Conservation (phyloP, 2,113 vertebrate genomes). For the Agapornis roseicollis region DNA sequence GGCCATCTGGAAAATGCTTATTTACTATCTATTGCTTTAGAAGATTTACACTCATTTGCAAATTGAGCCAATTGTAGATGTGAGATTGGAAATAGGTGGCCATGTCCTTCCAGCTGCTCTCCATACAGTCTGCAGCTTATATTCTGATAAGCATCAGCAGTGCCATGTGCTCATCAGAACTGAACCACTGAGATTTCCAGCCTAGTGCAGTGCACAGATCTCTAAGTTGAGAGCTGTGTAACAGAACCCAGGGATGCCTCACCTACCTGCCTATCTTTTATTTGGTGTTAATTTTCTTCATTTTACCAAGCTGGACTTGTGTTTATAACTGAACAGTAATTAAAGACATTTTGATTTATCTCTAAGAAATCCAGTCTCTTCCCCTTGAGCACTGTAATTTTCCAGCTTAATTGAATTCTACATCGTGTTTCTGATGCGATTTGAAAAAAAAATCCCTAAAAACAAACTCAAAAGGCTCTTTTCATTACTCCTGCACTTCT, state of each 20-base stretch:
- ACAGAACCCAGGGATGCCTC: fast-evolving
- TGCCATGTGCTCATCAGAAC: not conserved
- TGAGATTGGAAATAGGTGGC: not conserved
- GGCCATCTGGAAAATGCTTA: not conserved
- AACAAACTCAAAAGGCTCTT: conserved; percentile 33
- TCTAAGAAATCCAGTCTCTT: not conserved
- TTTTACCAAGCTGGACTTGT: not conserved
- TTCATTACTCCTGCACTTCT: conserved; percentile 35
- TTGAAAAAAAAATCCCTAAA: conserved; percentile 45
- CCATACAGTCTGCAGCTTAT: not conserved
- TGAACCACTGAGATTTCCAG: not conserved
- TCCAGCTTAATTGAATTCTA: conserved; percentile 46
- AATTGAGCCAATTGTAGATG: not conserved
- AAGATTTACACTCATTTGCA: not conserved
- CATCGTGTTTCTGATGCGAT: conserved; percentile 27
- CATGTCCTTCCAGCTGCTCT: not conserved
- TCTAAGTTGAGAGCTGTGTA: not conserved
- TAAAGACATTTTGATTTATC: conserved; percentile 33
- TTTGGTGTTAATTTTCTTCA: not conserved
- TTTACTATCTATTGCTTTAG: not conserved
- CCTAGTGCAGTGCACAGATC: no score
- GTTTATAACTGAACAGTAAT: not conserved
- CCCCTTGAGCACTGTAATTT: conserved; percentile 28
- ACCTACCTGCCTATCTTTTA: not conserved
- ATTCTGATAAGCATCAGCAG: not conserved